Percentiles rank a stretch among this genome's conserved stretches.
Evolutionary conservation across 2,888 invertebrate genomes (phyloP).

Genomic region (Xestobium rufovillosum): DNA sequence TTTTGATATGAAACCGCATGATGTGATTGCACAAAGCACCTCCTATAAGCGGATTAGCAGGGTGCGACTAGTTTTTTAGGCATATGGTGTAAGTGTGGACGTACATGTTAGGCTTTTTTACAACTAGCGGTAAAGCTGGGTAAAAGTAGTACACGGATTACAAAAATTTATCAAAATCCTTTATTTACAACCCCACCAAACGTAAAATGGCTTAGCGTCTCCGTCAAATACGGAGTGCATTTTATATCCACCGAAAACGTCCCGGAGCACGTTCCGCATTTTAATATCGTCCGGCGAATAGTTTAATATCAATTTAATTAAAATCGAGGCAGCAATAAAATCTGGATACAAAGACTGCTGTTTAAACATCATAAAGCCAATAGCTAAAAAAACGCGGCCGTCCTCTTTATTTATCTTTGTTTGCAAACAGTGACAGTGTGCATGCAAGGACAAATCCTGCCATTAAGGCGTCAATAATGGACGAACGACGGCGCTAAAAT

Average conservation of each 20-base stretch:
- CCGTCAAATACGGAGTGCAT: too few relatives aligned
- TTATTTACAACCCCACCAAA: too few relatives aligned
- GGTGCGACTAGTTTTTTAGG: conserved; percentile 40
- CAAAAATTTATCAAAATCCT: too few relatives aligned
- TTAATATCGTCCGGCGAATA: conserved; percentile 5
- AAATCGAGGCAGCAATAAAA: conserved; percentile 26
- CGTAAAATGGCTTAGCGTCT: too few relatives aligned
- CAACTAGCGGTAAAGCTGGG: too few relatives aligned
- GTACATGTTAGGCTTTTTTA: too few relatives aligned
- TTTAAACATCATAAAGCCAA: conserved; percentile 35
- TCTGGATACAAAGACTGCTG: conserved; percentile 31
- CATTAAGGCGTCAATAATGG: conserved; percentile 45
- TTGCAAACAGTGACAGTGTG: conserved; percentile 42
- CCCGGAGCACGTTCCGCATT: conserved; percentile 1
- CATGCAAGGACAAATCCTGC: conserved; percentile 43
- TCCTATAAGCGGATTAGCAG: conserved; percentile 35
- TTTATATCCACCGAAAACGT: too few relatives aligned
- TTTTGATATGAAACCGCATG: conserved; percentile 38
- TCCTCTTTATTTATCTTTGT: conserved; percentile 41
- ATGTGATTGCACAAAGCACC: conserved; percentile 35
- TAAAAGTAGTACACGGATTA: too few relatives aligned
- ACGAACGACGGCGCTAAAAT: conserved; percentile 43
- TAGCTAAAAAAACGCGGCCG: conserved; percentile 27
- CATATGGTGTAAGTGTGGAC: too few relatives aligned
- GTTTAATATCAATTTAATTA: conserved; percentile 28